These are phyloP conservation scores for Dynastes tityus DNA, from an alignment of 2,888 invertebrate species.

Conservation along the genomic window DNA sequence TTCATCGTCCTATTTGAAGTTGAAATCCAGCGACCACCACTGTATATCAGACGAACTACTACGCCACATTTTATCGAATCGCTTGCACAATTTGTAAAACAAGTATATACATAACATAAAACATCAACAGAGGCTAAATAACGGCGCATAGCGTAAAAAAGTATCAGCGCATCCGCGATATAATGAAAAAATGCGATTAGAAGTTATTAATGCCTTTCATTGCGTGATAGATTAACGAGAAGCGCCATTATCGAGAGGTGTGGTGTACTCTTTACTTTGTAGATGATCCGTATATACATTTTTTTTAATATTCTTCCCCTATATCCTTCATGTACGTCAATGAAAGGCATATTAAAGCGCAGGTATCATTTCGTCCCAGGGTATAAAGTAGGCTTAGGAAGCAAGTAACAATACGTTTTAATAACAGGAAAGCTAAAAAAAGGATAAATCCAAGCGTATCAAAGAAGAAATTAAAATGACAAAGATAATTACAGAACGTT, in stretches of 20 bases:
- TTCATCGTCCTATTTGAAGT: too few relatives aligned
- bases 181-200: constrained; percentile 21
- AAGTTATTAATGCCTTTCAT: not conserved
- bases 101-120: constrained; percentile 23
- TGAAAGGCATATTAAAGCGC: too few relatives aligned
- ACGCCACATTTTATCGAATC: constrained; percentile 26
- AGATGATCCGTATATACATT: too few relatives aligned
- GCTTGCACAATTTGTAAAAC: constrained; percentile 33
- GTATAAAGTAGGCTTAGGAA: too few relatives aligned
- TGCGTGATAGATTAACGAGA: not conserved
- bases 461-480: too few relatives aligned
- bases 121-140: not conserved
- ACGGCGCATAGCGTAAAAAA: not conserved
- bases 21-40: not conserved
- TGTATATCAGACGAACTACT: constrained; percentile 22
- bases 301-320: too few relatives aligned
- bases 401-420: too few relatives aligned
- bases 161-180: not conserved
- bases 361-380: too few relatives aligned
- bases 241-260: not conserved
- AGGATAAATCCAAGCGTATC: too few relatives aligned
- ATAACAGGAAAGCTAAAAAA: too few relatives aligned
- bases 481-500: too few relatives aligned
- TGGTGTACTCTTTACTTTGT: not conserved
- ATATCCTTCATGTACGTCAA: too few relatives aligned